A percentile compares a stretch with the other conserved stretches of the same genome.
phyloP scores from a whole-genome alignment of 2,113 vertebrate species.

The Nesoenas mayeri region DNA sequence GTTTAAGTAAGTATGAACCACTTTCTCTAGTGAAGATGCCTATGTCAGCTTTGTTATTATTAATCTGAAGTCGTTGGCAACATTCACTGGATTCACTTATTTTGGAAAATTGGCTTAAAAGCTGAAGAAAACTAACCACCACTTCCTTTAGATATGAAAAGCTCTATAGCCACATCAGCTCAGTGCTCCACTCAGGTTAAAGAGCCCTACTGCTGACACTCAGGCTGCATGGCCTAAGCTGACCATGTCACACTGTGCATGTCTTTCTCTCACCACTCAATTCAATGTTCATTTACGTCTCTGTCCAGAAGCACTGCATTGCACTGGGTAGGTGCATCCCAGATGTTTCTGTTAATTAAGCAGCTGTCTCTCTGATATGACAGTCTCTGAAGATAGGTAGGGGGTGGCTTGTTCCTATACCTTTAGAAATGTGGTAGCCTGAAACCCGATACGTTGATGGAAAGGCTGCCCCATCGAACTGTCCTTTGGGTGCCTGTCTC shows the following conservation, averaged over 20 bases:
- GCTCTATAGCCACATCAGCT: background rate
- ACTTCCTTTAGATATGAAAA: background rate
- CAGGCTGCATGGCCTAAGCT: background rate
- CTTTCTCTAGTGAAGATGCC: background rate
- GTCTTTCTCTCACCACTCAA: background rate
- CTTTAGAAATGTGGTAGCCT: background rate
- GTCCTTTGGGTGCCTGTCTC: background rate
- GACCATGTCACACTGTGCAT: too few relatives aligned
- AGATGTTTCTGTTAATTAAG: background rate
- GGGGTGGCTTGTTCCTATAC: background rate
- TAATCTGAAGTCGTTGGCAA: background rate
- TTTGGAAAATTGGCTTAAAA: background rate
- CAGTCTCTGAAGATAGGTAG: background rate
- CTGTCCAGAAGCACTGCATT: background rate
- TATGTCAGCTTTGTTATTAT: background rate
- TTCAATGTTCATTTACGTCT: background rate
- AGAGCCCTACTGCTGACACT: rapidly evolving
- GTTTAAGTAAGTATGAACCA: background rate
- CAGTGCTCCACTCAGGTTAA: background rate
- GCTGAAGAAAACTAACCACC: background rate
- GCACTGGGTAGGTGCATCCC: background rate
- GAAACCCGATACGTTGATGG: background rate
- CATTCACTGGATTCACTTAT: background rate
- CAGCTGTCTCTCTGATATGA: background rate
- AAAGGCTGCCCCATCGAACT: background rate